A percentile compares a stretch with the other conserved stretches of the same genome.
Evolutionary conservation across 2,797 vertebrate species (phyloP).

Genomic region (Liasis olivaceus): DNA sequence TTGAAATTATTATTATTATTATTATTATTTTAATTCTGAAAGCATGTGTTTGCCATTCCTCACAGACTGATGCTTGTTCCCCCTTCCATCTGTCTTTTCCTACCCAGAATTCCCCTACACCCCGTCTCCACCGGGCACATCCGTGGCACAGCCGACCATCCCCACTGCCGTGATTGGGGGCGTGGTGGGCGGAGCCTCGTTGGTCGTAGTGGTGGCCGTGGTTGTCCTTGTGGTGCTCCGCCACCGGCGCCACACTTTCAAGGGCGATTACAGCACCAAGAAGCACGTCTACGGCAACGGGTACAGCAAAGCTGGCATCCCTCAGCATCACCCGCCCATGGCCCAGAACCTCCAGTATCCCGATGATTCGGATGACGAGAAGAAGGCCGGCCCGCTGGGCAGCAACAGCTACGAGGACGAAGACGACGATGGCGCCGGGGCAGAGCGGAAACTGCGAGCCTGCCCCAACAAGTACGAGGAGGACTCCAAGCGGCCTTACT

Average conservation of each 20-base stretch:
- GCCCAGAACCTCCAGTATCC: constrained; percentile 97
- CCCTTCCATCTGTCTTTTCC: constrained; percentile 99
- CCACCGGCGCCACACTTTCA: constrained; percentile 96
- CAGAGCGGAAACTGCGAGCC: constrained; percentile 69
- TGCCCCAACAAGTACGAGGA: constrained; percentile 77
- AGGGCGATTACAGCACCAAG: constrained; percentile 99
- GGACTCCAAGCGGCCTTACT: constrained; percentile 96
- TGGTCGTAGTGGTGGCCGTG: constrained; percentile 83
- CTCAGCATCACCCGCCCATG: constrained; percentile 86
- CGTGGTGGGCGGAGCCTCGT: constrained; percentile 85
- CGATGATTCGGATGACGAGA: constrained; percentile 95
- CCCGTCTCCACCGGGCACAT: constrained; percentile 77
- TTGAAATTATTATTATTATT: neutral
- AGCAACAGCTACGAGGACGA: constrained; percentile 86
- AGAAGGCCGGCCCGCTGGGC: constrained; percentile 88
- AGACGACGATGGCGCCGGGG: constrained; percentile 78
- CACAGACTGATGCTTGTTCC: constrained; percentile 88
- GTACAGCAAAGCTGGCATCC: constrained; percentile 92
- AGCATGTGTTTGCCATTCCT: constrained; percentile 77
- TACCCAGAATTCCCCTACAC: constrained; percentile 96
- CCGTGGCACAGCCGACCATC: constrained; percentile 75
- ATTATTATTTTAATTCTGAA: constrained; percentile 12
- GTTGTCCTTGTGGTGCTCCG: constrained; percentile 90
- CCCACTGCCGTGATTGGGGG: constrained; percentile 87
- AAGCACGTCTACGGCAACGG: constrained; percentile 97